phyloP scores from a whole-genome alignment of 64 coral and sea anemone genomes.

The Actinia equina region DNA sequence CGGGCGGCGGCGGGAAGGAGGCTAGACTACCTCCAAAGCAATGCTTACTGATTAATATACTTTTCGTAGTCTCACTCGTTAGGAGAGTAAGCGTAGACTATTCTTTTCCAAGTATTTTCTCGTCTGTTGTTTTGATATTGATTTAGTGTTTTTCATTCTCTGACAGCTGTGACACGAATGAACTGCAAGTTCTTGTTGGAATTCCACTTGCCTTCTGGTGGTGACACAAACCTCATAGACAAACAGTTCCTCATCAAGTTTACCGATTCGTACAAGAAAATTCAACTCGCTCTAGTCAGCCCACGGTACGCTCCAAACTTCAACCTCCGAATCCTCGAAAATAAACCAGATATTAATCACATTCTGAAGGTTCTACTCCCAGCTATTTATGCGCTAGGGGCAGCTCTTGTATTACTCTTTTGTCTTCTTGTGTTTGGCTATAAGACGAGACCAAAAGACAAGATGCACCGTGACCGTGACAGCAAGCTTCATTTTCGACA shows the following conservation, averaged over 20 bases:
- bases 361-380: slow-evolving; percentile 49
- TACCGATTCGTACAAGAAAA: slow-evolving; percentile 37
- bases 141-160: neutral
- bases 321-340: slow-evolving; percentile 31
- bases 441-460: slow-evolving; percentile 75
- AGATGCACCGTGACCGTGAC: slow-evolving; percentile 60
- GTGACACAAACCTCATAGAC: slow-evolving; percentile 70
- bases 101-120: neutral
- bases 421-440: slow-evolving; percentile 72
- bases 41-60: neutral
- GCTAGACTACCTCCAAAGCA: no score
- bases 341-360: slow-evolving; percentile 45
- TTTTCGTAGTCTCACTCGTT: no score
- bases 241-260: slow-evolving; percentile 71
- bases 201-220: slow-evolving; percentile 75
- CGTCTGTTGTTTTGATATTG: neutral
- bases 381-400: slow-evolving; percentile 21
- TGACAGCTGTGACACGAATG: slow-evolving; percentile 37
- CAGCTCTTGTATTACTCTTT: slow-evolving; percentile 29
- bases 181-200: slow-evolving; percentile 51
- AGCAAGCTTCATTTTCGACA: slow-evolving; percentile 75
- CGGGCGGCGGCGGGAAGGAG: no score
- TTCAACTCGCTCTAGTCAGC: slow-evolving; percentile 63
- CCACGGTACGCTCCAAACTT: slow-evolving; percentile 52
- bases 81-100: no score